Conservation (phyloP, 2,888 invertebrate species). For the Entomobrya proxima region DNA sequence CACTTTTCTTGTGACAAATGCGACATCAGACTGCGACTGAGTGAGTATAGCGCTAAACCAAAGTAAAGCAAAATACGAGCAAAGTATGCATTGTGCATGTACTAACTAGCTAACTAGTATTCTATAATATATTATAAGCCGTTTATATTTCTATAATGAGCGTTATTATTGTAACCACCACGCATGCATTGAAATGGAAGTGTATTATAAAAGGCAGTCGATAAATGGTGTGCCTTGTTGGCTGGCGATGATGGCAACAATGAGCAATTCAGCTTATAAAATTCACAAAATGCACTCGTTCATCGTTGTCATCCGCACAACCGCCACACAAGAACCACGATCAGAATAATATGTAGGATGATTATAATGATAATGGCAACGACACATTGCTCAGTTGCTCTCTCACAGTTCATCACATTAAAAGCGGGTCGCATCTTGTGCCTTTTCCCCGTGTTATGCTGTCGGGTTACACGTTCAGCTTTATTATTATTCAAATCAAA, state of each 20-base stretch:
- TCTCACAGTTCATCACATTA: slow-evolving; percentile 57
- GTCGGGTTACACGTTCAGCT: not conserved
- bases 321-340: not conserved
- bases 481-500: slow-evolving; percentile 60
- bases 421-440: slow-evolving; percentile 61
- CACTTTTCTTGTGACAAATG: not conserved
- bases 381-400: not conserved
- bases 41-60: not conserved
- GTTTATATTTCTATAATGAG: not conserved
- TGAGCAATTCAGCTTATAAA: not conserved
- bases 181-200: not conserved
- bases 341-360: not conserved
- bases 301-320: not conserved
- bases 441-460: not conserved
- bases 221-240: not conserved
- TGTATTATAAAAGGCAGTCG: not conserved
- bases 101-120: too few relatives aligned
- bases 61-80: too few relatives aligned
- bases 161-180: not conserved
- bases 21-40: not conserved
- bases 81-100: too few relatives aligned
- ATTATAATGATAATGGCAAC: not conserved
- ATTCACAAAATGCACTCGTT: not conserved
- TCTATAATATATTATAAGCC: not conserved
- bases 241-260: not conserved